phyloP scores from a whole-genome alignment of 2,888 invertebrate species.

The Spodoptera picta region DNA sequence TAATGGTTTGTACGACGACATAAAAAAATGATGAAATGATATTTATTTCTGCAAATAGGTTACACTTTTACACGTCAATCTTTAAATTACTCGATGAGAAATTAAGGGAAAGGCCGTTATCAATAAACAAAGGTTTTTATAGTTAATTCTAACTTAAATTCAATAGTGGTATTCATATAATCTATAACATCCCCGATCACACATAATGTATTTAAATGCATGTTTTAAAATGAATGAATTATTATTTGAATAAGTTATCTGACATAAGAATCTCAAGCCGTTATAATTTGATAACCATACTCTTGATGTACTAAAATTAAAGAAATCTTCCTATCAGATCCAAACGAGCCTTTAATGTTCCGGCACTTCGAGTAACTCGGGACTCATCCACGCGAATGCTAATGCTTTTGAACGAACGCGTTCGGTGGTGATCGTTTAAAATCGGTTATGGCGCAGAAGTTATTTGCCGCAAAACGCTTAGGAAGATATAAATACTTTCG shows the following conservation, averaged over 20 bases:
- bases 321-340: constrained; percentile 42
- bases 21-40: too few relatives aligned
- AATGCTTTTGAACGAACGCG: constrained; percentile 52
- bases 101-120: too few relatives aligned
- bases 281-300: constrained; percentile 18
- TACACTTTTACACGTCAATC: too few relatives aligned
- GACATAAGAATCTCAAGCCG: constrained; percentile 22
- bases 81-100: too few relatives aligned
- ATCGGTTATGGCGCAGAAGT: constrained; percentile 43
- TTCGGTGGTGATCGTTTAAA: constrained; percentile 49
- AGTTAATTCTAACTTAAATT: too few relatives aligned
- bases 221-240: too few relatives aligned
- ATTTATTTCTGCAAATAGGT: too few relatives aligned
- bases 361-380: constrained; percentile 43
- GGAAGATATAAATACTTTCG: constrained; percentile 22
- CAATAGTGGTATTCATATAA: too few relatives aligned
- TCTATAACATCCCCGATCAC: too few relatives aligned
- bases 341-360: constrained; percentile 50
- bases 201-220: too few relatives aligned
- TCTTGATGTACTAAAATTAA: constrained; percentile 43
- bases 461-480: constrained; percentile 25
- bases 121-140: too few relatives aligned
- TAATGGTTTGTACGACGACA: too few relatives aligned
- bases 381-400: constrained; percentile 45
- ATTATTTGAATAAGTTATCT: not conserved